These are phyloP conservation scores for Eristalis intricaria DNA, from an alignment of 2,888 invertebrate species.

Conservation along the genomic window DNA sequence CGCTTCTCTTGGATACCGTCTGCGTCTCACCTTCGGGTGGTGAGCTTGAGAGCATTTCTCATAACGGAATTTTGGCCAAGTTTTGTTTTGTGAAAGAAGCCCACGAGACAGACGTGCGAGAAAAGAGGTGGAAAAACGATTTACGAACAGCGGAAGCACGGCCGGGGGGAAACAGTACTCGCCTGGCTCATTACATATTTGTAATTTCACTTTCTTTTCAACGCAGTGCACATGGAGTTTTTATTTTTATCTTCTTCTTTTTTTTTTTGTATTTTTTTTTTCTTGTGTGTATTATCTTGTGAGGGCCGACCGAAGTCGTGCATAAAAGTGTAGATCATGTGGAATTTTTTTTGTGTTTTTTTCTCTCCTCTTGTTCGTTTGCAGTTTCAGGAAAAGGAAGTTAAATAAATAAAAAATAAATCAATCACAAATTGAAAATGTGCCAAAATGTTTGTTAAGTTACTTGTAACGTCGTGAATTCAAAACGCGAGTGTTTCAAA, in stretches of 20 bases:
- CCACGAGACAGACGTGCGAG: conserved; percentile 1
- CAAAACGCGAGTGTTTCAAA: not conserved
- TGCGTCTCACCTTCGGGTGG: conserved; percentile 8
- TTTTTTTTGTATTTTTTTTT: not conserved
- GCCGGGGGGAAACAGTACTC: conserved; percentile 20
- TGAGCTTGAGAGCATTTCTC: conserved; percentile 17
- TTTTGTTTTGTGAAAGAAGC: conserved; percentile 20
- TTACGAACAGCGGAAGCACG: conserved; percentile 48
- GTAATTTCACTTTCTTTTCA: conserved; percentile 69
- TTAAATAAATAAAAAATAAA: conserved; percentile 5
- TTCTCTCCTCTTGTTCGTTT: conserved; percentile 4
- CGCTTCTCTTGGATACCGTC: not conserved
- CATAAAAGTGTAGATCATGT: conserved; percentile 49
- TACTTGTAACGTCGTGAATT: not conserved
- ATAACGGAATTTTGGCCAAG: conserved; percentile 60
- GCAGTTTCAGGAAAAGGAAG: conserved; percentile 1
- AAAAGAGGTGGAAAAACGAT: conserved; percentile 7
- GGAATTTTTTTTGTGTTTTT: conserved; percentile 31
- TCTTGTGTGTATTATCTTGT: not conserved
- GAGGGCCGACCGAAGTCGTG: conserved; percentile 11
- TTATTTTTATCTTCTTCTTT: not conserved
- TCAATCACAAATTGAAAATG: conserved; percentile 18
- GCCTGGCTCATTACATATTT: conserved; percentile 59
- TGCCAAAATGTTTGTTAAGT: conserved; percentile 56
- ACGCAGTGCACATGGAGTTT: conserved; percentile 43